These are phyloP conservation scores for Oegoconia quadripuncta DNA, from an alignment of 2,888 invertebrate species.

Conservation along the genomic window DNA sequence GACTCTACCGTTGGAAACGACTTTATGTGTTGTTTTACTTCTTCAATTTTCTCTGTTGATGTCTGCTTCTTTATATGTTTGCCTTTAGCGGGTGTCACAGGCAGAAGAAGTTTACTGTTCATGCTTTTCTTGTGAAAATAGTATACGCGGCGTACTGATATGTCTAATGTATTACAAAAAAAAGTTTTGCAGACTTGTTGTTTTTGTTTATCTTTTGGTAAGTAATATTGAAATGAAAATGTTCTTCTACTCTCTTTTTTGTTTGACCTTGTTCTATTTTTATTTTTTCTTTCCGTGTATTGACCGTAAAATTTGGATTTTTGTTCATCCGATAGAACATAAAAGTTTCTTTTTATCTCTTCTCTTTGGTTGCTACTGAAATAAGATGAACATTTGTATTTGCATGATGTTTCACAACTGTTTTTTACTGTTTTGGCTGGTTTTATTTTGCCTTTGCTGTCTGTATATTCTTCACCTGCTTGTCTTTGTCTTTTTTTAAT, in stretches of 20 bases:
- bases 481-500: too few relatives aligned
- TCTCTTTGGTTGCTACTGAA: too few relatives aligned
- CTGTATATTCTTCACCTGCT: too few relatives aligned
- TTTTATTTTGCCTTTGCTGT: too few relatives aligned
- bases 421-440: too few relatives aligned
- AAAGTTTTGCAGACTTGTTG: slow-evolving; percentile 15
- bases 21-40: slow-evolving; percentile 17
- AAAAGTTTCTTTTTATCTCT: too few relatives aligned
- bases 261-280: too few relatives aligned
- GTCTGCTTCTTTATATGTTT: slow-evolving; percentile 14
- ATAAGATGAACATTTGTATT: too few relatives aligned
- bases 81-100: slow-evolving; percentile 13
- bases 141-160: slow-evolving; percentile 10
- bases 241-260: slow-evolving; percentile 3
- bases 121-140: slow-evolving; percentile 14
- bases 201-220: slow-evolving; percentile 4
- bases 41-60: slow-evolving; percentile 12
- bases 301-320: too few relatives aligned
- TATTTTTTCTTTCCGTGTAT: too few relatives aligned
- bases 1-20: slow-evolving; percentile 18
- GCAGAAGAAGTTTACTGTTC: slow-evolving; percentile 5
- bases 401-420: too few relatives aligned
- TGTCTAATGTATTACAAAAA: slow-evolving; percentile 14
- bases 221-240: slow-evolving; percentile 11
- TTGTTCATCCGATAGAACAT: too few relatives aligned